A percentile compares a stretch with the other conserved stretches of the same genome.
These are phyloP conservation scores for Cardiocondyla obscurior DNA, from an alignment of 1,140 invertebrate species.

Conservation along the genomic window DNA sequence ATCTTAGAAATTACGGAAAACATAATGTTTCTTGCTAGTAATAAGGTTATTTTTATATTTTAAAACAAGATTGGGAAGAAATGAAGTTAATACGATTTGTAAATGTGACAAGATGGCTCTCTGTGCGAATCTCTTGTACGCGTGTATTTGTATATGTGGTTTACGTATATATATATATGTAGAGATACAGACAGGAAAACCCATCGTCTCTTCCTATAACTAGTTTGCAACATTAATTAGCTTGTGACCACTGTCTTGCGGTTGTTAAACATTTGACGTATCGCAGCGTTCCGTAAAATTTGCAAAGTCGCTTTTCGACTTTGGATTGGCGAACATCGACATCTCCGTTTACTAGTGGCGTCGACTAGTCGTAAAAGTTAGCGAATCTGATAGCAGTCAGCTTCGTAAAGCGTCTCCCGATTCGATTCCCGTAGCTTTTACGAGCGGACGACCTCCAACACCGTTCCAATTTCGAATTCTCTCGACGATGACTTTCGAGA, in stretches of 20 bases:
- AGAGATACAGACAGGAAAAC: not conserved
- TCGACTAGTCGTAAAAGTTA: constrained; percentile 70
- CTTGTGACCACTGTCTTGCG: constrained; percentile 18
- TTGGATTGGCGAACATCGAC: constrained; percentile 31
- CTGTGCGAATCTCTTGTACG: not conserved
- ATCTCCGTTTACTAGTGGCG: constrained; percentile 49
- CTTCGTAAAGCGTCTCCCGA: constrained; percentile 58
- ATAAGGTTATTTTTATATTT: not conserved
- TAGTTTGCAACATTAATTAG: constrained; percentile 41
- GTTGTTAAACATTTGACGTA: constrained; percentile 32
- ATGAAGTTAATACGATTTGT: not conserved
- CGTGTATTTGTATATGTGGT: not conserved
- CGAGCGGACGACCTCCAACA: constrained; percentile 53
- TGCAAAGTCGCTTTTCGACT: constrained; percentile 10
- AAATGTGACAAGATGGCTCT: not conserved
- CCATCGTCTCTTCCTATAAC: not conserved
- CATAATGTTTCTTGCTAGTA: not conserved
- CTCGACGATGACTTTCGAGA: constrained; percentile 31
- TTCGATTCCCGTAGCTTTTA: constrained; percentile 67
- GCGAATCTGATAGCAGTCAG: constrained; percentile 68
- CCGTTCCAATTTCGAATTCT: constrained; percentile 57
- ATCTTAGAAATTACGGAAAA: not conserved
- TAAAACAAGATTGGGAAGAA: not conserved
- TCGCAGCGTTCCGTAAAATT: constrained; percentile 23
- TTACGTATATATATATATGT: not conserved